Evolutionary conservation across 2,113 vertebrate species (phyloP).

Genomic region (Python bivittatus): DNA sequence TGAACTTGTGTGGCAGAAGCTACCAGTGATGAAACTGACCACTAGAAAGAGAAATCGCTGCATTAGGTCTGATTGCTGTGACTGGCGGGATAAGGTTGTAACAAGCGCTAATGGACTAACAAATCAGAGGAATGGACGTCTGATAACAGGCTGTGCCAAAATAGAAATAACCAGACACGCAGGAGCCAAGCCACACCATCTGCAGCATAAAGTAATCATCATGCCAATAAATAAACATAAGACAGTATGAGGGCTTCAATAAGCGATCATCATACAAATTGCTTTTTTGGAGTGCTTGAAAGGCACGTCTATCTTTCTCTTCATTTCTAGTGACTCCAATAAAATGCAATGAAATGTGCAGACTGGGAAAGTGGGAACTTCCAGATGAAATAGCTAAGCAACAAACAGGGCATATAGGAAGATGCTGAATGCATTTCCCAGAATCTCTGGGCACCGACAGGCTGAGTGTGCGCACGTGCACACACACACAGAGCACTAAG

Average conservation of each 20-base stretch:
- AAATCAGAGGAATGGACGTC: conserved; percentile 45
- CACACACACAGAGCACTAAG: background rate
- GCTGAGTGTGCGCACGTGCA: no score
- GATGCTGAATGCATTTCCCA: background rate
- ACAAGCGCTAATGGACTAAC: conserved; percentile 51
- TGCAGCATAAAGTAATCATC: background rate
- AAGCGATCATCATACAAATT: background rate
- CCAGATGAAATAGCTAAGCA: background rate
- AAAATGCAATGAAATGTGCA: background rate
- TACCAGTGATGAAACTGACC: conserved; percentile 47
- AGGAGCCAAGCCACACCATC: conserved; percentile 45
- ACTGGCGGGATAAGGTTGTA: conserved; percentile 23
- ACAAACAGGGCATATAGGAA: background rate
- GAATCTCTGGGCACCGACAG: background rate
- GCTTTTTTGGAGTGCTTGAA: background rate
- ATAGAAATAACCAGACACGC: conserved; percentile 55
- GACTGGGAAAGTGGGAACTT: conserved; percentile 21
- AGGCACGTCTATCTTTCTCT: background rate
- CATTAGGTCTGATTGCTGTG: conserved; percentile 39
- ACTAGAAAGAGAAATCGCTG: conserved; percentile 30
- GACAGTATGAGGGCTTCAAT: background rate
- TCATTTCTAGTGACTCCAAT: background rate
- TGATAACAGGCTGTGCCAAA: conserved; percentile 52
- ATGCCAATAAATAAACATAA: conserved; percentile 1
- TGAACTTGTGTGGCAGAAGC: background rate